A percentile compares a stretch with the other conserved stretches of the same genome.
phyloP scores from a whole-genome alignment of 2,797 vertebrate genomes.

The Rhodeus uyekii region DNA sequence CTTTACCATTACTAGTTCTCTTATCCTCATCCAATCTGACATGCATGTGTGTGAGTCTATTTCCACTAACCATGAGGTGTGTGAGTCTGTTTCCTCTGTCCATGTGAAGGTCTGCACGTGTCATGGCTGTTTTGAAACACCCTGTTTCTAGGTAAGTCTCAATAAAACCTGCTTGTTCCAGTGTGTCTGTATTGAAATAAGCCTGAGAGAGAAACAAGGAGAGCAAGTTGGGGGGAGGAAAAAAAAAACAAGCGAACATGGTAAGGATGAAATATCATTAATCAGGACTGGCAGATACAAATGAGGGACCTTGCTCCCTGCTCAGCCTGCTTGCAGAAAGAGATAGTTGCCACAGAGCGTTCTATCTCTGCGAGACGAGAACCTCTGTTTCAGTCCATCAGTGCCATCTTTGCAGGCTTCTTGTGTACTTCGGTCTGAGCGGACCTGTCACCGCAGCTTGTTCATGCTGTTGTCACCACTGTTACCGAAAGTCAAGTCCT shows the following conservation, averaged over 20 bases:
- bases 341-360: constrained; percentile 43
- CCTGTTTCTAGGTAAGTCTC: constrained; percentile 45
- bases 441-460: constrained; percentile 30
- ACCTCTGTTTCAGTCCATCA: constrained; percentile 32
- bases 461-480: not conserved
- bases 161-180: constrained; percentile 7
- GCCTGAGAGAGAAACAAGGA: constrained; percentile 2
- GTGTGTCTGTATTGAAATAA: constrained; percentile 45
- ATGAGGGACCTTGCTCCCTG: constrained; percentile 59
- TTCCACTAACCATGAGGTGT: not conserved
- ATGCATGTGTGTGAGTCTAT: constrained; percentile 75
- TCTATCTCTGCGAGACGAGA: constrained; percentile 38
- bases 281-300: constrained; percentile 63
- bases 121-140: constrained; percentile 28
- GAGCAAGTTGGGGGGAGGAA: constrained; percentile 17
- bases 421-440: constrained; percentile 30
- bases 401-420: not conserved
- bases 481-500: not conserved
- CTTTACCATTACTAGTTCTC: constrained; percentile 35
- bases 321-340: constrained; percentile 61
- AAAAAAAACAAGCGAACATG: constrained; percentile 59
- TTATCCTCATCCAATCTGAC: constrained; percentile 68
- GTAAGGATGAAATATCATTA: constrained; percentile 62
- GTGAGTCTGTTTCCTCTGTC: no score
- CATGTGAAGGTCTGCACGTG: constrained; percentile 18